phyloP scores from a whole-genome alignment of 2,888 invertebrate species.

The Notocelia uddmanniana region DNA sequence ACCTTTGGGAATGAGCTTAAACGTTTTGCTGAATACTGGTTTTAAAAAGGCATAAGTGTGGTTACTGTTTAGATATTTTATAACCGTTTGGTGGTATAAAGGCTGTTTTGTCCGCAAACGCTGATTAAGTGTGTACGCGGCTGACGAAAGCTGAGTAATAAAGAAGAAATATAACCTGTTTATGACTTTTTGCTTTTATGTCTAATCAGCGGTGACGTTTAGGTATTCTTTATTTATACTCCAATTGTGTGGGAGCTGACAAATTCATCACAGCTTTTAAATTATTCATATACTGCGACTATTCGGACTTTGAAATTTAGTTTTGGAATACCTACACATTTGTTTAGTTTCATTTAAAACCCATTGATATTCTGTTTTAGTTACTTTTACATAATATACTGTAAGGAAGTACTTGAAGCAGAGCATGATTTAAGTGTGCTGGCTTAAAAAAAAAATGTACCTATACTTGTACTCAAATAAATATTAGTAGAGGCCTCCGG shows the following conservation, averaged over 20 bases:
- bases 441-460: no score
- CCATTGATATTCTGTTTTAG: no score
- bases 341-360: no score
- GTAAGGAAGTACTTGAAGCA: no score
- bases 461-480: no score
- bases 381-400: no score
- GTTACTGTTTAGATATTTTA: not conserved
- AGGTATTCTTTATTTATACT: slow-evolving; percentile 4
- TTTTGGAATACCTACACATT: no score
- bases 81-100: slow-evolving; percentile 26
- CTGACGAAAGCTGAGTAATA: slow-evolving; percentile 44
- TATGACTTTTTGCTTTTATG: slow-evolving; percentile 30
- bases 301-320: no score
- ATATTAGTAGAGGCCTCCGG: no score
- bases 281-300: no score
- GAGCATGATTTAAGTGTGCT: no score
- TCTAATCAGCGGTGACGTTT: slow-evolving; percentile 22
- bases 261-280: not conserved
- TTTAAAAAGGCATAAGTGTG: not conserved
- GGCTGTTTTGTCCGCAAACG: slow-evolving; percentile 63
- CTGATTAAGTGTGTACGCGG: slow-evolving; percentile 61
- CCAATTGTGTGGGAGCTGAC: not conserved
- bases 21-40: slow-evolving; percentile 44
- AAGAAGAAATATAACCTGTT: slow-evolving; percentile 42
- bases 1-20: slow-evolving; percentile 41